Evolutionary conservation across 2,888 invertebrate genomes (phyloP).

Genomic region (Caenorhabditis zanzibari): DNA sequence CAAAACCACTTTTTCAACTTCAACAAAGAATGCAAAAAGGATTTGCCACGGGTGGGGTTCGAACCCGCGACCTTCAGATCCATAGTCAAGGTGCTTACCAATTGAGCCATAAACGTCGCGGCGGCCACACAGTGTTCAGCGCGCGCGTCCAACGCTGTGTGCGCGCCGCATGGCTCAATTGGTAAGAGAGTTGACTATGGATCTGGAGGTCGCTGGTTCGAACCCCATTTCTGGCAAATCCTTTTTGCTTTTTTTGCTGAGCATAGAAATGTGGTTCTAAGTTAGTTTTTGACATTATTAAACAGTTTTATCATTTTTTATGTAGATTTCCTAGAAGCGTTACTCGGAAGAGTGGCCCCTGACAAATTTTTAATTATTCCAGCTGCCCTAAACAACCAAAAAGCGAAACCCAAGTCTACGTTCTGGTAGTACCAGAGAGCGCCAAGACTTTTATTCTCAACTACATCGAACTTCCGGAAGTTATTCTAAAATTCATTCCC

Average conservation of each 20-base stretch:
- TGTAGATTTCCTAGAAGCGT: background rate
- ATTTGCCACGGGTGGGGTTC: background rate
- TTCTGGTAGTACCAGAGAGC: background rate
- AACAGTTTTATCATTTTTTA: too few relatives aligned
- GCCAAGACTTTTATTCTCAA: too few relatives aligned
- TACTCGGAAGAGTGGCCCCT: too few relatives aligned
- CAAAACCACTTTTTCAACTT: background rate
- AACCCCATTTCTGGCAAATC: background rate
- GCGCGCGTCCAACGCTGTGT: background rate
- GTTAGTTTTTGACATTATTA: too few relatives aligned
- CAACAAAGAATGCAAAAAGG: background rate
- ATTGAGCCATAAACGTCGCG: background rate
- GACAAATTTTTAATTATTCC: background rate
- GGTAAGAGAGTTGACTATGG: background rate
- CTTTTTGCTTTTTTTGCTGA: background rate
- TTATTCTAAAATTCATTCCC: background rate
- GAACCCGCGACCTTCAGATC: background rate
- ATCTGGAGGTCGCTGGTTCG: background rate
- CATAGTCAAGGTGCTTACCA: background rate
- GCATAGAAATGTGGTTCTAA: background rate
- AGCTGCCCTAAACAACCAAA: constrained; percentile 3
- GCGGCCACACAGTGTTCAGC: too few relatives aligned
- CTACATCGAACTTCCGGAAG: background rate
- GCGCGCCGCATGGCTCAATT: background rate
- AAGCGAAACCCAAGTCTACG: background rate